Evolutionary conservation across 2,113 vertebrate genomes (phyloP).

Genomic region (Geococcyx californianus): DNA sequence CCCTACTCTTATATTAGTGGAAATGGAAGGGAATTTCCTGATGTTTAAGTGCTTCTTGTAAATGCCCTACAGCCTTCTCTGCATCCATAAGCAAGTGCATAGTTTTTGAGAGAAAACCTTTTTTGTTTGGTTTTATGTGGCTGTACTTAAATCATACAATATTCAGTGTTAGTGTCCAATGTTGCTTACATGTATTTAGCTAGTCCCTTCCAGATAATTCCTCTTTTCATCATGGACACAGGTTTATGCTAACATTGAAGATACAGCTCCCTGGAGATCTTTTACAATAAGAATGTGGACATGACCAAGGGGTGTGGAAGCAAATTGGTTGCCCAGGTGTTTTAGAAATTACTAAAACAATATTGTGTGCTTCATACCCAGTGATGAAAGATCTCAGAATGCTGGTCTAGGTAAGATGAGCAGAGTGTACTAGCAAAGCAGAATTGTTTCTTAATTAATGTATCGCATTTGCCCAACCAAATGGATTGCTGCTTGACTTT

Average conservation of each 20-base stretch:
- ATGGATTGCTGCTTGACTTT: background rate
- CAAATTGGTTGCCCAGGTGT: background rate
- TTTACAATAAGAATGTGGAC: background rate
- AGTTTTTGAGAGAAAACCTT: background rate
- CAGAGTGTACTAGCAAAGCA: background rate
- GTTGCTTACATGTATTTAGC: fast-evolving
- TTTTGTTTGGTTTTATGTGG: background rate
- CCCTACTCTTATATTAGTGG: fast-evolving
- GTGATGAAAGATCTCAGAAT: background rate
- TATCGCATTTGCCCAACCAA: no score
- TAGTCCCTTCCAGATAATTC: background rate
- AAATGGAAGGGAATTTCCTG: background rate
- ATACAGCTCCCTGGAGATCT: background rate
- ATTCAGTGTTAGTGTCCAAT: fast-evolving
- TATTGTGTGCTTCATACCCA: background rate
- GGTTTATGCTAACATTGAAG: background rate
- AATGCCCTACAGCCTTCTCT: background rate
- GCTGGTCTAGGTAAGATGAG: background rate
- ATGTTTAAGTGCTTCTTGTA: background rate
- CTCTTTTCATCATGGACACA: background rate
- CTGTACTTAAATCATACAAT: background rate
- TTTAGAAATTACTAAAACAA: background rate
- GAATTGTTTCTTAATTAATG: background rate
- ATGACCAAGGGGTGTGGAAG: fast-evolving
- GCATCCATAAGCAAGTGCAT: background rate